Base-by-base conservation (phyloP, 2,113 vertebrate genomes). In the Hoplias malabaricus region DNA sequence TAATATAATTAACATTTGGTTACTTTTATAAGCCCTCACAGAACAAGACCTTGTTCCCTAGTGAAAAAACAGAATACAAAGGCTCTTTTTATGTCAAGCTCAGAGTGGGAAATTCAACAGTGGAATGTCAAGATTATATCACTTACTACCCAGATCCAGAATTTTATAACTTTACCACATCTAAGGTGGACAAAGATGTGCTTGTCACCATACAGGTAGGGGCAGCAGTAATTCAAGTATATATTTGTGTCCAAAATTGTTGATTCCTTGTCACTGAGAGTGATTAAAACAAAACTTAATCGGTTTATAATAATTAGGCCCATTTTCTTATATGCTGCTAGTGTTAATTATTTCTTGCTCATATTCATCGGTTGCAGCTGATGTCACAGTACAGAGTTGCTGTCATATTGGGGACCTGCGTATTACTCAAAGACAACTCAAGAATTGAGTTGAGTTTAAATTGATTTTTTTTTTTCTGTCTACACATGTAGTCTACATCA, bases 161-260 rank as follows among this genome's bases (percentile, higher is more conserved):
- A 67, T 93, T 93, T 36, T 86, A 23, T 21, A 78, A 40, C 46
- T 93, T 92, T 81, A 77, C 68, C 12, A 12, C 53, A 2, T 48
- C 38, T 0, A 57, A 1, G 9, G 48, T 25, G 0, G 80, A 73
- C 2, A 14, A 75, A 0, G 3, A 69, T 3, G 11, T 90, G 3
- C 78, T 0, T 1, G 62, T 94, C 79, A 87, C 57, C 46, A 84
- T 93, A 53, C 21, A 88, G 88, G 92, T 93, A 83, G 69, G n/a
- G 9, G 38, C 11, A 29, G 2, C 0, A 13, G 42, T 59, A 25
- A 63, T 54, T 27, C 54, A 16, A 59, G 12, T n/a, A 2, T 27
- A 36, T 11, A 31, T 0, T 13, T 3, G 11, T 38, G 25, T 16
- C 21, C 4, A 8, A 63, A 62, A 40, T 25, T 61, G 11, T n/a